Conservation (phyloP, 1,140 invertebrate species). For the Nilaparvata lugens region DNA sequence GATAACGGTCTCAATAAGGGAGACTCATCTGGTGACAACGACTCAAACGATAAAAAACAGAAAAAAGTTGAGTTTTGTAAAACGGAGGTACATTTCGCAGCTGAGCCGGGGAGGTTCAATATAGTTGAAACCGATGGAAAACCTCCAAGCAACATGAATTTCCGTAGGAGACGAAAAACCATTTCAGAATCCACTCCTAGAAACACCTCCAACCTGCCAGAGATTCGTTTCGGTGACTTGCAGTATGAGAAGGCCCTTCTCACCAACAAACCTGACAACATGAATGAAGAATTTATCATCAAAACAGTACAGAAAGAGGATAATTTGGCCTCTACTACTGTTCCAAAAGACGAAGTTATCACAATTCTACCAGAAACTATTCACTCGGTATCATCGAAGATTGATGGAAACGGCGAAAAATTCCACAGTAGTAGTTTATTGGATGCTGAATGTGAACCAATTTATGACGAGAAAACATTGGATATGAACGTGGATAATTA, state of each 20-base stretch:
- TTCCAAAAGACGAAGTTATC: neutral
- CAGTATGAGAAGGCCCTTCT: constrained; percentile 39
- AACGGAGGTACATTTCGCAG: constrained; percentile 75
- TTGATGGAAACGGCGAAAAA: no score
- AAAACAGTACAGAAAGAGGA: no score
- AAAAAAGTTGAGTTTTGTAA: constrained; percentile 79
- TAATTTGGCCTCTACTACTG: neutral
- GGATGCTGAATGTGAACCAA: neutral
- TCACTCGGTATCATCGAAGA: no score
- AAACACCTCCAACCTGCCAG: constrained; percentile 31
- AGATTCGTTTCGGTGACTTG: constrained; percentile 43
- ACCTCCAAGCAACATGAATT: constrained; percentile 69
- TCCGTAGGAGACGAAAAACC: constrained; percentile 41
- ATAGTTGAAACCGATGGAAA: constrained; percentile 80
- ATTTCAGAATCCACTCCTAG: constrained; percentile 29
- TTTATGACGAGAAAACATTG: neutral
- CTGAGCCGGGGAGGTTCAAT: constrained; percentile 71
- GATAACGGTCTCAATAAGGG: neutral
- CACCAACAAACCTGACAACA: neutral
- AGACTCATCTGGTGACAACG: neutral
- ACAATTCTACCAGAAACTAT: no score
- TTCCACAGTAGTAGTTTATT: no score
- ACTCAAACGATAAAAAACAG: constrained; percentile 35
- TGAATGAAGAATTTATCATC: no score
- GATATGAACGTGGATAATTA: neutral